Conservation (phyloP, 2,888 invertebrate species). For the Machimus rusticus region DNA sequence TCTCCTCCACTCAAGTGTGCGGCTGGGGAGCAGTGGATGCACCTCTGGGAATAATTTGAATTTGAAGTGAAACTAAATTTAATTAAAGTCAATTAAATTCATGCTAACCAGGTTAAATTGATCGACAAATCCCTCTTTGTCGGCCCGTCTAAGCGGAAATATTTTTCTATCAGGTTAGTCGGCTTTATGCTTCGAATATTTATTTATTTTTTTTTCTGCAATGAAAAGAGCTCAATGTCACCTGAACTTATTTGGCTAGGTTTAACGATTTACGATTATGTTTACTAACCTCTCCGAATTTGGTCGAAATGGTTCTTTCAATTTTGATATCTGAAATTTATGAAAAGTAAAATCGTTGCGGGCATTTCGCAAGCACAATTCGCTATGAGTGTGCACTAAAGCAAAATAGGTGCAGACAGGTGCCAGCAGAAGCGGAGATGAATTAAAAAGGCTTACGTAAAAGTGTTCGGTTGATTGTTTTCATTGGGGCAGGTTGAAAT, state of each 20-base stretch:
- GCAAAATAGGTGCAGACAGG: background rate
- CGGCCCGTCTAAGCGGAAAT: background rate
- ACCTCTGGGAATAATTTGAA: slow-evolving; percentile 5
- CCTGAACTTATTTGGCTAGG: background rate
- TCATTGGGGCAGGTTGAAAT: background rate
- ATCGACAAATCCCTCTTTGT: background rate
- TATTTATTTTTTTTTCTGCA: background rate
- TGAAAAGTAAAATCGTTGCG: background rate
- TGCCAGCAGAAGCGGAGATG: background rate
- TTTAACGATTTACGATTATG: background rate
- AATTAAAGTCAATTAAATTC: slow-evolving; percentile 22
- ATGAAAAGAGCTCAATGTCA: background rate
- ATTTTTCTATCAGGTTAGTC: background rate
- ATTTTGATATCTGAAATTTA: background rate
- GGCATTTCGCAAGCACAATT: background rate
- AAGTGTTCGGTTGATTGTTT: background rate
- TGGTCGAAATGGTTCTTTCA: background rate
- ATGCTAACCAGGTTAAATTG: background rate
- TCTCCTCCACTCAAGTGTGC: background rate
- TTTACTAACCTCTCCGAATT: background rate
- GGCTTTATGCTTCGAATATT: background rate
- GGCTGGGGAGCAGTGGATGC: background rate
- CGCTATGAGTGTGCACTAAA: background rate
- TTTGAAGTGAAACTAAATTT: slow-evolving; percentile 14
- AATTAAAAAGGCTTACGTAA: background rate